Conservation (phyloP, 2,113 vertebrate genomes). For the Pterocles burchelli region DNA sequence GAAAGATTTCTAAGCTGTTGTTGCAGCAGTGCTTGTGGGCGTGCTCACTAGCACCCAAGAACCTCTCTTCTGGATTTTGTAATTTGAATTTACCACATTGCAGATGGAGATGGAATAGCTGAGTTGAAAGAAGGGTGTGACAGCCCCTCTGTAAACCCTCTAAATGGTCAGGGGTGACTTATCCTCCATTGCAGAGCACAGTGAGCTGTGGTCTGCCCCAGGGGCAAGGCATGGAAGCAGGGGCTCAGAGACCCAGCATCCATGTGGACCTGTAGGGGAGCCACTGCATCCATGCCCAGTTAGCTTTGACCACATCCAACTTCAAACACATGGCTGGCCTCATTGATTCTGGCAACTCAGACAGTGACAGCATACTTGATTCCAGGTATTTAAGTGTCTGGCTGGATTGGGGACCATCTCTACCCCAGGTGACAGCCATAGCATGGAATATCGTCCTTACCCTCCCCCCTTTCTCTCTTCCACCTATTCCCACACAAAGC, state of each 20-base stretch:
- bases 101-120: neutral
- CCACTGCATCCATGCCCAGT: neutral
- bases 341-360: fast-evolving
- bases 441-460: neutral
- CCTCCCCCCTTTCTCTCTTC: neutral
- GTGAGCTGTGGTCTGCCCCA: neutral
- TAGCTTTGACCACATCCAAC: neutral
- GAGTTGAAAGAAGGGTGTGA: neutral
- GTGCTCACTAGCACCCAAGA: no score
- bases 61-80: neutral
- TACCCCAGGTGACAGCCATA: neutral
- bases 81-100: neutral
- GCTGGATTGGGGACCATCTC: neutral
- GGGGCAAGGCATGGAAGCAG: neutral
- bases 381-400: neutral
- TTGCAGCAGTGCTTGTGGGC: neutral
- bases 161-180: neutral
- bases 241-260: no score
- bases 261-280: fast-evolving
- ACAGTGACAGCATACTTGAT: neutral
- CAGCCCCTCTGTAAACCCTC: neutral
- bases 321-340: neutral
- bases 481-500: neutral
- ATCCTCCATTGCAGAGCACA: neutral
- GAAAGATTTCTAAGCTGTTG: fast-evolving